phyloP scores from a whole-genome alignment of 2,888 invertebrate species.

The Nycteola revayana region DNA sequence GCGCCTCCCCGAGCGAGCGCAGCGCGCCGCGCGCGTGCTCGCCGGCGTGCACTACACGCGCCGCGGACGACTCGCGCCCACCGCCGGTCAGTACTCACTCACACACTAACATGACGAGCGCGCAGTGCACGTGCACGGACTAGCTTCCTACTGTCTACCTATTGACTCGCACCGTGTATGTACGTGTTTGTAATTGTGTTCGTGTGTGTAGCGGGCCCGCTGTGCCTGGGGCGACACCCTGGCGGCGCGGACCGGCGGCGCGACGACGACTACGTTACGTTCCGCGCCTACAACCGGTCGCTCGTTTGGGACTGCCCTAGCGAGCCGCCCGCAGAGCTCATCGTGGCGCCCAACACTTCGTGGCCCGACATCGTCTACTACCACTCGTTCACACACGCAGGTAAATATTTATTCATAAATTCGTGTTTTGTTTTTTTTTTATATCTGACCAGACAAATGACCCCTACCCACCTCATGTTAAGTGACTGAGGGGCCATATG shows the following conservation, averaged over 20 bases:
- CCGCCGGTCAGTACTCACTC: conserved; percentile 79
- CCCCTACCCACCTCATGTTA: too few species aligned
- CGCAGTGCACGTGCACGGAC: too few species aligned
- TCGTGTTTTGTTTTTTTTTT: too few species aligned
- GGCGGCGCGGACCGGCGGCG: conserved; percentile 87
- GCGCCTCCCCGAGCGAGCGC: conserved; percentile 84
- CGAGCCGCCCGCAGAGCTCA: conserved; percentile 87
- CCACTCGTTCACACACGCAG: conserved; percentile 95
- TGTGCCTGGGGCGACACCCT: conserved; percentile 87
- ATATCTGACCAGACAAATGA: too few species aligned
- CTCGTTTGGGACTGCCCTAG: conserved; percentile 86
- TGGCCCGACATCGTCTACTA: conserved; percentile 97
- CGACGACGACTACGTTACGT: conserved; percentile 89
- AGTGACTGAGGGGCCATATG: too few species aligned
- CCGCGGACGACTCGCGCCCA: conserved; percentile 89
- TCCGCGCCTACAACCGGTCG: conserved; percentile 92
- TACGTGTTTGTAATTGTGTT: background rate
- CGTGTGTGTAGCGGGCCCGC: conserved; percentile 84
- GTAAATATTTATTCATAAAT: too few species aligned
- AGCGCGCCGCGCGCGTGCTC: conserved; percentile 42
- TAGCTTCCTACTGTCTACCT: too few species aligned
- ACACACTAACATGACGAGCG: too few species aligned
- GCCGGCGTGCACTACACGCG: conserved; percentile 92
- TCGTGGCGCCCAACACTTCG: conserved; percentile 92
- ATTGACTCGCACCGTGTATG: background rate